Evolutionary conservation across 2,797 vertebrate genomes (phyloP), one percentile per base, ranked within the genome.

Genomic region (Masticophis lateralis): DNA sequence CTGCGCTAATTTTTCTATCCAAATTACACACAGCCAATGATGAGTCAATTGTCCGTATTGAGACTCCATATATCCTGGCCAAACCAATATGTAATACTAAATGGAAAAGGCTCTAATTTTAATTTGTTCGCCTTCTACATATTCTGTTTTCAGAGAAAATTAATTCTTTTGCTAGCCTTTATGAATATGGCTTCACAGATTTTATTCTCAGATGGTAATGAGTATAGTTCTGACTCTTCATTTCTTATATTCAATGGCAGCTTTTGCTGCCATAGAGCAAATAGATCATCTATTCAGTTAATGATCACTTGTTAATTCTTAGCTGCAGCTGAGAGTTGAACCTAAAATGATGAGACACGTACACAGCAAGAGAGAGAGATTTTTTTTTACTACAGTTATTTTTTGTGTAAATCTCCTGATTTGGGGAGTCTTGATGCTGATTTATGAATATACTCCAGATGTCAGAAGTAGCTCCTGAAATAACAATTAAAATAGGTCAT

Each of bases 261-360:
- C 22, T 87, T 90, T 53, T 20, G 79, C 37, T 79, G 32, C 27
- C 37, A 47, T 86, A 56, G 18, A 91, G 90, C 90, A 87, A 93
- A 90, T 47, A n/a, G 60, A 91, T 93, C 59, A 91, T 55, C 88
- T 93, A 18, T 66, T 87, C n/a, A 89, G 51, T 66, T 53, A 53
- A 55, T 74, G 79, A 91, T 93, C 88, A 25, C 10, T 18, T 93
- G 43, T 94, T 89, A 91, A 59, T 69, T 89, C 27, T 88, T 92
- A 43, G 83, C 83, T 92, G 47, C 47, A 55, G 86, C 32, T 88
- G n/a, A 61, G 86, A 93, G 56, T n/a, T 79, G 56, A 87, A 6
- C 86, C 53, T 93, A 83, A 91, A 63, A 3, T 88, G 28, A 89
- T 90, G 86, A 87, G 63, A 92, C 74, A 91, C 66, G 61, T 10